Conservation (phyloP, 2,113 vertebrate genomes). For the Gobius niger region DNA sequence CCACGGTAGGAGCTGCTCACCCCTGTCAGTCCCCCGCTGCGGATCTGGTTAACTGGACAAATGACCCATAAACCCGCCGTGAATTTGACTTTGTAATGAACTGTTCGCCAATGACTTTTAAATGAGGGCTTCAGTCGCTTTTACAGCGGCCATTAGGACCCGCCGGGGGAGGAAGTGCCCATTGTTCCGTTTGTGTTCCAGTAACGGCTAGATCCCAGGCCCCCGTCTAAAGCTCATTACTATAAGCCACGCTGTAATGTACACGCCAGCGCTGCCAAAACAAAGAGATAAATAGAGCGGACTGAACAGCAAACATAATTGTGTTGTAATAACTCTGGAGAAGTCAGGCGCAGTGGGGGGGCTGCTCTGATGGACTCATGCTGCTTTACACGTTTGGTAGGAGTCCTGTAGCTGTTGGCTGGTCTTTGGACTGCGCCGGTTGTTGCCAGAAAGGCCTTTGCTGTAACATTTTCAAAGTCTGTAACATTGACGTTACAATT, state of each 20-base stretch:
- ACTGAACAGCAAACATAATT: constrained; percentile 8
- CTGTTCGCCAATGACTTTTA: constrained; percentile 38
- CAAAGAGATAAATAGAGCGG: constrained; percentile 28
- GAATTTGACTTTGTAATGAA: constrained; percentile 54
- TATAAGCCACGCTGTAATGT: constrained; percentile 18
- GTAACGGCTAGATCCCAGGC: constrained; percentile 10
- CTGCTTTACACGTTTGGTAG: not conserved
- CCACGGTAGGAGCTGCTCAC: constrained; percentile 38
- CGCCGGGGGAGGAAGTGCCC: not conserved
- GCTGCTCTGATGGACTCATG: not conserved
- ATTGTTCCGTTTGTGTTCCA: constrained; percentile 7
- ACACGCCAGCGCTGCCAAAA: constrained; percentile 23
- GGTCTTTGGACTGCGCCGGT: too few species aligned
- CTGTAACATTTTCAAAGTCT: too few species aligned
- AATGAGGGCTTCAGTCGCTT: constrained; percentile 30
- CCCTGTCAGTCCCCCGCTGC: constrained; percentile 14
- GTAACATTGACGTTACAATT: too few species aligned
- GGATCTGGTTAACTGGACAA: constrained; percentile 45
- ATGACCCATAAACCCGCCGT: constrained; percentile 45
- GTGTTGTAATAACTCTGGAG: not conserved
- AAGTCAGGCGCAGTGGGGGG: not conserved
- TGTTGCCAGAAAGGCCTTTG: too few species aligned
- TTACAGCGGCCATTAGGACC: not conserved
- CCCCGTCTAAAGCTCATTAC: constrained; percentile 39
- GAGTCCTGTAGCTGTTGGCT: not conserved